These are phyloP conservation scores for Zoanthus sociatus DNA, from an alignment of 92 coral and sea anemone genomes.

Conservation along the genomic window DNA sequence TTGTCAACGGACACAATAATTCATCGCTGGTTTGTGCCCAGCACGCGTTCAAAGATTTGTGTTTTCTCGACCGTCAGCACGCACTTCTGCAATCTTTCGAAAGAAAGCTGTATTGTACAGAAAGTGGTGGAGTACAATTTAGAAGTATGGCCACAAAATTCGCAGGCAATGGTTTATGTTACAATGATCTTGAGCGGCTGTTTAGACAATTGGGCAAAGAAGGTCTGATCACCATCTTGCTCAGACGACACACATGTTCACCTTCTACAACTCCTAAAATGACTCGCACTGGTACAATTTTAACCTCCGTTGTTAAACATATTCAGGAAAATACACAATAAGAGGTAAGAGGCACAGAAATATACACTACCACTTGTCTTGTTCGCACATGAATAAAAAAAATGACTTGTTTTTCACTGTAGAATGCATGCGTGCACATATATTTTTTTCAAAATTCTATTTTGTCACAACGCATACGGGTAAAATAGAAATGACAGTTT, in stretches of 20 bases:
- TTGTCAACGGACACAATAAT: constrained; percentile 9
- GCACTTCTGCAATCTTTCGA: too few relatives aligned
- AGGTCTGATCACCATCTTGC: constrained; percentile 42
- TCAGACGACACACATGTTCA: constrained; percentile 27
- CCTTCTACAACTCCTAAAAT: background rate
- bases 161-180: too few relatives aligned
- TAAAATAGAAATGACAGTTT: too few relatives aligned
- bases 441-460: too few relatives aligned
- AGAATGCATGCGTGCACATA: background rate
- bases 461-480: background rate
- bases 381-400: background rate
- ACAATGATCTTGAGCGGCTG: constrained; percentile 20
- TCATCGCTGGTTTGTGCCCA: constrained; percentile 8
- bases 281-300: background rate
- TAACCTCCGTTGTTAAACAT: background rate
- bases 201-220: constrained; percentile 25
- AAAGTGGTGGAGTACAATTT: too few relatives aligned
- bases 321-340: too few relatives aligned
- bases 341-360: too few relatives aligned
- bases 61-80: constrained; percentile 41
- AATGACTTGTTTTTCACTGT: background rate
- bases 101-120: too few relatives aligned
- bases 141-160: too few relatives aligned
- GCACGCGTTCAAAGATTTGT: constrained; percentile 33
- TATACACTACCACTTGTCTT: background rate